Evolutionary conservation across 2,888 invertebrate genomes (phyloP).

Genomic region (Hypomecis punctinalis): DNA sequence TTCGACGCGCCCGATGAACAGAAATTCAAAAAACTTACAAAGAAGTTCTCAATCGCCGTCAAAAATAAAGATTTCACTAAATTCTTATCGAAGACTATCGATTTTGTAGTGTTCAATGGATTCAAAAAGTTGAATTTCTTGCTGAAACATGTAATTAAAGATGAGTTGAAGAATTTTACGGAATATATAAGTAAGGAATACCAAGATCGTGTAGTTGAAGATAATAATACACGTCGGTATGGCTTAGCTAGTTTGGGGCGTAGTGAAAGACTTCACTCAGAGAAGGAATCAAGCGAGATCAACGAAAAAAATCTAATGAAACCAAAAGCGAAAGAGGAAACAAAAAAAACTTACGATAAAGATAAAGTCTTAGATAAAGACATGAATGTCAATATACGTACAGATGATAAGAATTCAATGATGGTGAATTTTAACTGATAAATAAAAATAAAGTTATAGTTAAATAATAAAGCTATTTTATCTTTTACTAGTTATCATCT

Average conservation of each 20-base stretch:
- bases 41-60: slow-evolving; percentile 21
- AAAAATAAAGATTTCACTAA: slow-evolving; percentile 21
- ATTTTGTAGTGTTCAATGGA: slow-evolving; percentile 19
- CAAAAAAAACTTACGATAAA: too few relatives aligned
- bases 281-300: too few relatives aligned
- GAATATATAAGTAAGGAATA: slow-evolving; percentile 4
- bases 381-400: too few relatives aligned
- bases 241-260: not conserved
- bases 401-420: too few relatives aligned
- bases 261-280: not conserved
- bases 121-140: slow-evolving; percentile 17
- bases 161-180: slow-evolving; percentile 18
- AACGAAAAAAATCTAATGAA: too few relatives aligned
- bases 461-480: too few relatives aligned
- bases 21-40: slow-evolving; percentile 18
- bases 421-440: too few relatives aligned
- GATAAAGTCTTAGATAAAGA: too few relatives aligned
- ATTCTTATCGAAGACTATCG: slow-evolving; percentile 24
- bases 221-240: not conserved
- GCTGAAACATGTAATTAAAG: not conserved
- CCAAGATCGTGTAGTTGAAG: not conserved
- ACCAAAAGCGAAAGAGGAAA: too few relatives aligned
- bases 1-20: slow-evolving; percentile 19
- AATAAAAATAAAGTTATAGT: too few relatives aligned
- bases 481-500: too few relatives aligned